Evolutionary conservation across 1,140 invertebrate species (phyloP), one percentile per base, ranked within the genome.

Genomic region (Phocides pigmalion): DNA sequence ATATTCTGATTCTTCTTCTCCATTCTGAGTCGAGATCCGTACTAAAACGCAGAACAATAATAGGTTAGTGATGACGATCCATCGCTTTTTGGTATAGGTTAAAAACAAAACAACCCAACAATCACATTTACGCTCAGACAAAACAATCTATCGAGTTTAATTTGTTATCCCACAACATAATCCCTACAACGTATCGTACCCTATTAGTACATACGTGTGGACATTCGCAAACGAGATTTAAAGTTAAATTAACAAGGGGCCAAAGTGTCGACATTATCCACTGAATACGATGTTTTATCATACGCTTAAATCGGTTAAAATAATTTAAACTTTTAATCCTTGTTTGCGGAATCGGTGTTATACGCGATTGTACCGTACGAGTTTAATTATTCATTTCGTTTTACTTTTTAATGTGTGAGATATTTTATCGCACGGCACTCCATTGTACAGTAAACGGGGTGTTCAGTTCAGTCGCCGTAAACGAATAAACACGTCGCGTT

Each of bases 261-360:
- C 68, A 58, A 67, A 69, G 66, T 72, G 70, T 58, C 62, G 64
- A 62, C 74, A 74, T 39, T 71, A 68, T 62, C 69, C 62, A 63
- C 47, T 68, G 67, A 62, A 71, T 72, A 64, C 64, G 62, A 53
- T 66, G 68, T 64, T 73, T 77, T 79, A 74, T 75, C 72, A 73
- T 78, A 76, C 70, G 73, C 76, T 80, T 79, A 81, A 82, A 84
- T 86, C 81, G 76, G 74, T 74, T 83, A 72, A 82, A 79, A 84
- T 84, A 82, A 84, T 84, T 82, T 82, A 80, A 82, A 86, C 72
- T 86, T 81, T 79, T 79, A 84, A 85, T 82, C 81, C 79, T 62
- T 74, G 74, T 79, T 79, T 76, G 71, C 62, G 66, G 54, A 58
- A 2, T 35, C 32, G n/a, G n/a, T n/a, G n/a, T 11, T 49, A 50